phyloP scores from a whole-genome alignment of 2,113 vertebrate genomes.

The Vulpes lagopus region DNA sequence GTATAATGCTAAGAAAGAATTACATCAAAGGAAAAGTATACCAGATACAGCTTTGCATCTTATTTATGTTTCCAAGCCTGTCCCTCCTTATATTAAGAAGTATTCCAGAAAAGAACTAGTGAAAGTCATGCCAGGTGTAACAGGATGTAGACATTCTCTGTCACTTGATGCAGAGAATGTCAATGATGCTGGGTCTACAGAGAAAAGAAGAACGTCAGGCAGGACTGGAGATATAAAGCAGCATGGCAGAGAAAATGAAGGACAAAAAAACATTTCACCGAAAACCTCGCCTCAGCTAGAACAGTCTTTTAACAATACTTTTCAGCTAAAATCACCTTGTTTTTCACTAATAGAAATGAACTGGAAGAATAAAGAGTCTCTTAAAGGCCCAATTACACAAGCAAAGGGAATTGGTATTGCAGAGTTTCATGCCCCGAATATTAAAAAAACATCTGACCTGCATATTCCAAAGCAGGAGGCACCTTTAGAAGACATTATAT shows the following conservation, averaged over 20 bases:
- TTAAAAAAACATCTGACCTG: background rate
- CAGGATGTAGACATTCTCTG: conserved; percentile 10
- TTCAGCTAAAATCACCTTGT: background rate
- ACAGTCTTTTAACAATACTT: background rate
- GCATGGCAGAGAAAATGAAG: background rate
- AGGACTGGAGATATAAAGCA: background rate
- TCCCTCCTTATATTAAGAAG: conserved; percentile 42
- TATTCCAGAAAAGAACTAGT: conserved; percentile 16
- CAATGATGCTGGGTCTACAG: background rate
- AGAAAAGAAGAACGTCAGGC: background rate
- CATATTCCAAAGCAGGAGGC: background rate
- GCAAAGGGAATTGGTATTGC: background rate
- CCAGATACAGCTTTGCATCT: background rate
- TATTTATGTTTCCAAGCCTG: conserved; percentile 20
- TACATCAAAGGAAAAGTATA: background rate
- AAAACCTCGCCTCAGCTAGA: background rate
- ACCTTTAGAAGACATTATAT: background rate
- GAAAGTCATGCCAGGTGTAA: background rate
- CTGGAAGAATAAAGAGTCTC: background rate
- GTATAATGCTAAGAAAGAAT: background rate
- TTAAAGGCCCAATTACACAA: background rate
- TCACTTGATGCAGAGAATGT: conserved; percentile 27
- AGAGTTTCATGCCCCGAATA: background rate
- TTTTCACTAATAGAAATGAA: conserved; percentile 27
- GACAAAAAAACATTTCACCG: background rate